Evolutionary conservation across 2,113 vertebrate genomes (phyloP).

Genomic region (Pholis gunnellus): DNA sequence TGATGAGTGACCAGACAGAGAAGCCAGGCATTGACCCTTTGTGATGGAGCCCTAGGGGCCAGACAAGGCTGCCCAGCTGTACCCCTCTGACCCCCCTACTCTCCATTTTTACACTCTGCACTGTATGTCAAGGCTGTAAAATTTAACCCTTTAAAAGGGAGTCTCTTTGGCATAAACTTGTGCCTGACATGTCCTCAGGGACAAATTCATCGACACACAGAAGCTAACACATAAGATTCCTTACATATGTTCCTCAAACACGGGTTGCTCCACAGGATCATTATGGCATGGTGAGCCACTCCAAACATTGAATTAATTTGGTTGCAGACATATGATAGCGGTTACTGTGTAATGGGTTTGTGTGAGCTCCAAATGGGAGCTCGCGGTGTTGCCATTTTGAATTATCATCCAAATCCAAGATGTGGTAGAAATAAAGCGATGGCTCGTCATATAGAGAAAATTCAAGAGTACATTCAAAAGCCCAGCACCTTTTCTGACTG

Average conservation of each 20-base stretch:
- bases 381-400: constrained; percentile 45
- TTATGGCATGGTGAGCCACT: constrained; percentile 47
- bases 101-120: constrained; percentile 67
- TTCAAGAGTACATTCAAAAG: constrained; percentile 16
- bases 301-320: constrained; percentile 61
- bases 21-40: constrained; percentile 83
- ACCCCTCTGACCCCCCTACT: constrained; percentile 57
- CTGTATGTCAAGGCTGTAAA: constrained; percentile 65
- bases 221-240: constrained; percentile 59
- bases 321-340: constrained; percentile 66
- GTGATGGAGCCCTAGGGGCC: constrained; percentile 76
- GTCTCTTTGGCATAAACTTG: constrained; percentile 60
- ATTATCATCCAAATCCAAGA: constrained; percentile 47
- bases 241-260: constrained; percentile 51
- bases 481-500: constrained; percentile 8
- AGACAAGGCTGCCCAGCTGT: constrained; percentile 84
- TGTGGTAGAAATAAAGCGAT: constrained; percentile 44
- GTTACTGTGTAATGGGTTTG: constrained; percentile 54
- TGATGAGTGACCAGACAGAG: constrained; percentile 83
- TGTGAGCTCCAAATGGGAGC: constrained; percentile 37
- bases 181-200: constrained; percentile 64
- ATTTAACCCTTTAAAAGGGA: constrained; percentile 62
- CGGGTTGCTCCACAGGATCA: constrained; percentile 29
- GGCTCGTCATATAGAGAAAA: neutral
- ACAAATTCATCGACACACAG: constrained; percentile 63